Evolutionary conservation across 2,888 invertebrate genomes (phyloP).

Genomic region (Apamea monoglypha): DNA sequence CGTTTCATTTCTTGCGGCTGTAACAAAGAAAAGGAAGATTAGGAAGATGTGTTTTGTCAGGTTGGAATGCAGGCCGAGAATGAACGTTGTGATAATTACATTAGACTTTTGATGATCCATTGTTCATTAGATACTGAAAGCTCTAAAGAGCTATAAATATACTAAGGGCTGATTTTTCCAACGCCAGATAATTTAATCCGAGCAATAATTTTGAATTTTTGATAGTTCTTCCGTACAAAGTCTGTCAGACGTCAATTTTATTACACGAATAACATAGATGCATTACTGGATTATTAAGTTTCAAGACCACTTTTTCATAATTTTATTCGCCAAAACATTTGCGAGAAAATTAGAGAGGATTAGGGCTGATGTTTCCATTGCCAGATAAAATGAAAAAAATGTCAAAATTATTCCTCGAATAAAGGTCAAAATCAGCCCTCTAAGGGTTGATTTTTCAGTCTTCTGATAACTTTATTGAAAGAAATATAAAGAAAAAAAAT

Average conservation of each 20-base stretch:
- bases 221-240: too few relatives aligned
- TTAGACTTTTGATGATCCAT: background rate
- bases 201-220: too few relatives aligned
- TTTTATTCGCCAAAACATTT: background rate
- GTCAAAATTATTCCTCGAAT: too few relatives aligned
- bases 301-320: background rate
- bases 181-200: too few relatives aligned
- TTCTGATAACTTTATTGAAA: too few relatives aligned
- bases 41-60: background rate
- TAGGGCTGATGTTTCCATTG: too few relatives aligned
- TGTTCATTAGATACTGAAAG: background rate
- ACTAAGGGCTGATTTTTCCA: background rate
- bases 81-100: background rate
- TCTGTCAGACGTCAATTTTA: too few relatives aligned
- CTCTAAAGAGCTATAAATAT: background rate
- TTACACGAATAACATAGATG: background rate
- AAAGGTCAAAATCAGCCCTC: too few relatives aligned
- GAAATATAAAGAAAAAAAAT: too few relatives aligned
- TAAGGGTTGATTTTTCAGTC: too few relatives aligned
- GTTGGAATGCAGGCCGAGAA: background rate
- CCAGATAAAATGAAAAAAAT: too few relatives aligned
- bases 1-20: conserved; percentile 88
- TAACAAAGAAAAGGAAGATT: conserved; percentile 70
- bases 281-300: background rate
- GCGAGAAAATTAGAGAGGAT: background rate